phyloP scores from a whole-genome alignment of 1,140 invertebrate genomes.

The Calephelis nemesis region DNA sequence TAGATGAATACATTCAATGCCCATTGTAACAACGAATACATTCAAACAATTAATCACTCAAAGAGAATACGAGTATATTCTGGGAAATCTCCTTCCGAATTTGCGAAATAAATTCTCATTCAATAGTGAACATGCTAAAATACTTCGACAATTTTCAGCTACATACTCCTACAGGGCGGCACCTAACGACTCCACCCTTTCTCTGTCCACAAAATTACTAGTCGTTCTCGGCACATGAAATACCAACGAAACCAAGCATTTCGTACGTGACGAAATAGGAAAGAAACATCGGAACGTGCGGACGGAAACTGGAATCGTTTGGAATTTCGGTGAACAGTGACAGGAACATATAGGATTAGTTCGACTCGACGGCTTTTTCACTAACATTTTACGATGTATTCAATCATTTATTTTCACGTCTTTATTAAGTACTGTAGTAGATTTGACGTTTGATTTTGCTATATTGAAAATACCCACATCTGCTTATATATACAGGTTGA shows the following conservation, averaged over 20 bases:
- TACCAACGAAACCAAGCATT: conserved; percentile 5
- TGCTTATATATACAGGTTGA: too few species aligned
- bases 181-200: conserved; percentile 13
- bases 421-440: too few species aligned
- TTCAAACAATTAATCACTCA: conserved; percentile 1
- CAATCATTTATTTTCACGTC: too few species aligned
- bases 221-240: conserved; percentile 9
- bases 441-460: too few species aligned
- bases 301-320: neutral
- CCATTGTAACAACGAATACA: neutral
- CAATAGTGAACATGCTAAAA: conserved; percentile 14
- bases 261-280: conserved; percentile 14
- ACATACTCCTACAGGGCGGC: neutral
- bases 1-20: neutral
- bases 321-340: neutral
- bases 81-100: neutral
- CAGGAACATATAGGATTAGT: neutral
- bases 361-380: neutral
- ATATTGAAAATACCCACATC: too few species aligned
- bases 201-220: conserved; percentile 12
- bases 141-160: conserved; percentile 3
- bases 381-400: neutral
- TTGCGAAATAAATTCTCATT: conserved; percentile 9
- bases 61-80: neutral
- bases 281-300: conserved; percentile 9